Percentiles rank a stretch among this genome's conserved stretches.
Evolutionary conservation across 2,888 invertebrate species (phyloP).

Genomic region (Cataglyphis livida): DNA sequence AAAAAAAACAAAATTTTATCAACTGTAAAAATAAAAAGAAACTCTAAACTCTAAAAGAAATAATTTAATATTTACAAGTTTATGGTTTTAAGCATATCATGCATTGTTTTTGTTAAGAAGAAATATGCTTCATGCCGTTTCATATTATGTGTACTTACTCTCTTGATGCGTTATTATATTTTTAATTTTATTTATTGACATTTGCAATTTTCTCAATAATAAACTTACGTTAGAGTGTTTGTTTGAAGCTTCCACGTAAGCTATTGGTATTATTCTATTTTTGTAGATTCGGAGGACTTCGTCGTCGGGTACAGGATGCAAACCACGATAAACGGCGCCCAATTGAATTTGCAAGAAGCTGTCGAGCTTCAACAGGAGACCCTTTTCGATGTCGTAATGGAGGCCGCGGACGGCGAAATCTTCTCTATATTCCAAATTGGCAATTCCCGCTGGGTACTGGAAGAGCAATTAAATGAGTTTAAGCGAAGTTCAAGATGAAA

Average conservation of each 20-base stretch:
- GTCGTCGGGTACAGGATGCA: slow-evolving; percentile 92
- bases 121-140: background rate
- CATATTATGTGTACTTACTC: background rate
- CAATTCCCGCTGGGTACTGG: slow-evolving; percentile 95
- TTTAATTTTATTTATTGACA: background rate
- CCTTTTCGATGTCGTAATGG: slow-evolving; percentile 99
- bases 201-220: background rate
- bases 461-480: slow-evolving; percentile 79
- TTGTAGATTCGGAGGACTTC: slow-evolving; percentile 95
- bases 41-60: background rate
- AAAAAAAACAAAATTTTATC: background rate
- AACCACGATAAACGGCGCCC: slow-evolving; percentile 96
- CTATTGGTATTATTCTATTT: slow-evolving; percentile 94
- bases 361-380: slow-evolving; percentile 96
- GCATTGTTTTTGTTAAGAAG: background rate
- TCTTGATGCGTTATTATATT: background rate
- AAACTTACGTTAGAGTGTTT: slow-evolving; percentile 89
- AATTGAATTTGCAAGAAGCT: slow-evolving; percentile 98
- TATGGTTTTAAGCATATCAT: background rate
- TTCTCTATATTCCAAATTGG: slow-evolving; percentile 94
- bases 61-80: background rate
- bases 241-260: slow-evolving; percentile 93
- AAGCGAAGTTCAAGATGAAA: slow-evolving; percentile 67
- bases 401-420: slow-evolving; percentile 98
- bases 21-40: background rate